These are phyloP conservation scores for Acrocera orbiculus DNA, from an alignment of 2,888 invertebrate genomes.

Conservation along the genomic window DNA sequence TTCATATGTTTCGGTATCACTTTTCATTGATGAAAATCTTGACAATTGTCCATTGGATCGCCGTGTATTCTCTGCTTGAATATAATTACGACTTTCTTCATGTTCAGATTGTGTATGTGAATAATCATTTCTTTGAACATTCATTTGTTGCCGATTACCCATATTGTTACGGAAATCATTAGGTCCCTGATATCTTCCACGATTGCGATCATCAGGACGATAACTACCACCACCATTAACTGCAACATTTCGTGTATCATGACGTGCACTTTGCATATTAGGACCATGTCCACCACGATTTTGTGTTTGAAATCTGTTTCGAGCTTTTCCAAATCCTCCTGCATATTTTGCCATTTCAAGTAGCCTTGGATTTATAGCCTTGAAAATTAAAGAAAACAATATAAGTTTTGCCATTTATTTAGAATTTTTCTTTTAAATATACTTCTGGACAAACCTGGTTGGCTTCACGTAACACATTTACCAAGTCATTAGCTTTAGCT, in stretches of 20 bases:
- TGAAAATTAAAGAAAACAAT: not conserved
- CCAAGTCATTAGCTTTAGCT: slow-evolving; percentile 79
- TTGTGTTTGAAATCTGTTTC: slow-evolving; percentile 12
- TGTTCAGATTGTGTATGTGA: not conserved
- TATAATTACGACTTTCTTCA: slow-evolving; percentile 1
- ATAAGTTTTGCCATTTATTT: not conserved
- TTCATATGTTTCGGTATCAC: slow-evolving; percentile 1
- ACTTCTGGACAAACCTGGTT: slow-evolving; percentile 48
- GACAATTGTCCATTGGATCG: slow-evolving; percentile 19
- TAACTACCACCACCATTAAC: slow-evolving; percentile 2
- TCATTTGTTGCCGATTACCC: too few relatives aligned
- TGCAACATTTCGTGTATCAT: slow-evolving; percentile 9
- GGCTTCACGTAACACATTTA: slow-evolving; percentile 82
- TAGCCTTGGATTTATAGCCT: slow-evolving; percentile 73
- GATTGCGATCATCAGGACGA: slow-evolving; percentile 10
- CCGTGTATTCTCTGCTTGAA: not conserved
- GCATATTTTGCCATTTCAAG: slow-evolving; percentile 45
- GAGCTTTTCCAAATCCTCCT: slow-evolving; percentile 19
- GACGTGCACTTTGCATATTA: slow-evolving; percentile 11
- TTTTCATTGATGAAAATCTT: slow-evolving; percentile 15
- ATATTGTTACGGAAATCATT: too few relatives aligned
- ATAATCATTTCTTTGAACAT: slow-evolving; percentile 4
- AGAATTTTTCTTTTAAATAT: not conserved
- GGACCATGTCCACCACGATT: slow-evolving; percentile 11
- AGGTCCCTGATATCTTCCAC: slow-evolving; percentile 13